Evolutionary conservation across 2,888 invertebrate genomes (phyloP), one percentile per base, ranked within the genome.

Genomic region (Drosophila recens): DNA sequence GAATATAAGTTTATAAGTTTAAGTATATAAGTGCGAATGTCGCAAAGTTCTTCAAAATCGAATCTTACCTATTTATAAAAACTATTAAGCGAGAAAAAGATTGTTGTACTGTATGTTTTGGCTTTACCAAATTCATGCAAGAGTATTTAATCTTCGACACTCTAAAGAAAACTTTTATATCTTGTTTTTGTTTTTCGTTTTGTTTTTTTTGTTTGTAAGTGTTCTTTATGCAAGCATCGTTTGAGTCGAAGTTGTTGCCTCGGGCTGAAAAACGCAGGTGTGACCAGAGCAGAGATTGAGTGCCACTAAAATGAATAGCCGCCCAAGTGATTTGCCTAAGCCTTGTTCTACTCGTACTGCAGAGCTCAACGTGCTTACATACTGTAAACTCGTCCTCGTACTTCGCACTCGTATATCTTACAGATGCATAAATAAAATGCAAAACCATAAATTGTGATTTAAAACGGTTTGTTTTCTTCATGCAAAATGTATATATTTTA

Each of bases 141-240:
- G 67, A 9, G 64, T 64, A 40, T 51, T 13, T 17, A 6, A 8
- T 3, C 9, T 15, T 59, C 61, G 13, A 0, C 2, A 13, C 10
- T 53, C 23, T n/a, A 8, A 10, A 10, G 20, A n/a, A 6, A 11
- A n/a, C 23, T 58, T 9, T 13, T 3, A 10, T 10, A 20, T 36
- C 5, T 20, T 53, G 15, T 54, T 23, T 30, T 42, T n/a, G n/a
- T n/a, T n/a, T n/a, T n/a, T n/a, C n/a, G 15, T 6, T 30, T 30
- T n/a, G n/a, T 1, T 2, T 30, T 30, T 8, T 30, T 3, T 57
- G 17, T 59, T 70, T 82, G 82, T 82, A 85, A 85, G 82, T 82
- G 75, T 82, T 80, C 72, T 59, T 83, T 77, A 79, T 77, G 82
- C 77, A 67, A 57, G 72, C 69, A 71, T 46, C 61, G 53, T 63